Base-by-base conservation (phyloP, 2,888 invertebrate genomes). In the Tribolium freemani region DNA sequence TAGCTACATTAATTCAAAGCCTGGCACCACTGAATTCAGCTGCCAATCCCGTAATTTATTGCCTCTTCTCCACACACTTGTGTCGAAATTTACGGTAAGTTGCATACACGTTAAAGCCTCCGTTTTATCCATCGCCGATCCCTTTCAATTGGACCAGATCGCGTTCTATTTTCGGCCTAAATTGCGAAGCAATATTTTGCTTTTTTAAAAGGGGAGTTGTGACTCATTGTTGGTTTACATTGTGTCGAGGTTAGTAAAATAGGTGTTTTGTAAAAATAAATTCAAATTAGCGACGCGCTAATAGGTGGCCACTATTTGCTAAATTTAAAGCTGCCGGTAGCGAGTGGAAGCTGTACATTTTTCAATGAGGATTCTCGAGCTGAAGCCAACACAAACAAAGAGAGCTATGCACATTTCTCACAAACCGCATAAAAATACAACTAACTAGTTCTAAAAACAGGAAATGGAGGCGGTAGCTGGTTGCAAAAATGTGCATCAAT, bases 31-130 rank as follows among this genome's bases (percentile, higher is more conserved):
- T 98, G 72, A 98, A 98, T 89, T 96, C 96, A 0, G 97, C 97
- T 0, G 97, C 97, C 69, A 98, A 98, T 88, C 97, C 97, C 0
- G 90, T 97, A 81, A 97, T 98, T 81, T 98, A 97, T 88, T 97
- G 97, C 83, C 90, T 97, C 80, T 98, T 97, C 88, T 97, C 96
- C 44, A 96, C 96, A 58, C 93, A 96, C 80, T 93, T 97, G 80
- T 97, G 96, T 87, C 88, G 94, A 74, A 94, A 95, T 78, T 88
- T 97, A 78, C 93, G 95, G 97, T 96, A 88, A 83, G 83, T 76
- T 30, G 60, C 44, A 13, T 38, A 51, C 46, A 11, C 48, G 68
- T 57, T 67, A 13, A 50, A 53, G 5, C 26, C 54, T 45, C 44
- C 16, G 16, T 16, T 16, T 16, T 16, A 16, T 51, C 21, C 44